Evolutionary conservation across 1,140 invertebrate species (phyloP).

Genomic region (Proctacanthus coquilletti): DNA sequence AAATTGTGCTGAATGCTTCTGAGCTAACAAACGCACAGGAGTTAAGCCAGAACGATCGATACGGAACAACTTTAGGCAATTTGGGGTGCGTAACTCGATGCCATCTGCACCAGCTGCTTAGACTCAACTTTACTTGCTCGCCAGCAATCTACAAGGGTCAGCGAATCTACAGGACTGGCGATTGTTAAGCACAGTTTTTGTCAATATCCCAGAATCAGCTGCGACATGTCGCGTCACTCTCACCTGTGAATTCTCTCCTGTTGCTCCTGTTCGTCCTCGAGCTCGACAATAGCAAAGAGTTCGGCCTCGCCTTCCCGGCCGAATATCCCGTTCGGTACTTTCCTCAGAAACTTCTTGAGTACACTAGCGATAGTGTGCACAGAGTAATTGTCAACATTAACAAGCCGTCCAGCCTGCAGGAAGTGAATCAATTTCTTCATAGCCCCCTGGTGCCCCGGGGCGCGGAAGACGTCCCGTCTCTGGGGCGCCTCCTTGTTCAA

Average conservation of each 20-base stretch:
- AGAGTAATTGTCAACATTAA: conserved; percentile 96
- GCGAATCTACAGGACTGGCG: no score
- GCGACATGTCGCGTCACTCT: no score
- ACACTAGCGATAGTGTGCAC: conserved; percentile 98
- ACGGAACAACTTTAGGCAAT: no score
- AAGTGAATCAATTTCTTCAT: conserved; percentile 96
- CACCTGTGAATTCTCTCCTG: conserved; percentile 83
- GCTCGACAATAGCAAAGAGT: conserved; percentile 75
- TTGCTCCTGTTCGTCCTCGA: conserved; percentile 63
- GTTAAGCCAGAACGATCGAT: no score
- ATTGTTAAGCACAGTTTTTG: no score
- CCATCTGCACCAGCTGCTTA: no score
- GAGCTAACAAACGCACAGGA: no score
- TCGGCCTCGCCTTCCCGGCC: conserved; percentile 76
- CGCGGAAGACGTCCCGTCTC: conserved; percentile 85
- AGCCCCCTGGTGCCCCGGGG: conserved; percentile 84
- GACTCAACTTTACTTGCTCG: no score
- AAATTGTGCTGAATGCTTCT: no score
- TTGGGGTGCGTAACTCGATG: no score
- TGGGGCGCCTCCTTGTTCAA: conserved; percentile 87
- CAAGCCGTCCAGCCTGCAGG: conserved; percentile 80
- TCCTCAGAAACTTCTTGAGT: conserved; percentile 93
- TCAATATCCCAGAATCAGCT: no score
- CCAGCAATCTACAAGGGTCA: no score
- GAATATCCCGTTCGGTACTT: conserved; percentile 93